Percentiles rank a stretch among this genome's conserved stretches.
Evolutionary conservation across 2,797 vertebrate species (phyloP).

Genomic region (Mus minutoides): DNA sequence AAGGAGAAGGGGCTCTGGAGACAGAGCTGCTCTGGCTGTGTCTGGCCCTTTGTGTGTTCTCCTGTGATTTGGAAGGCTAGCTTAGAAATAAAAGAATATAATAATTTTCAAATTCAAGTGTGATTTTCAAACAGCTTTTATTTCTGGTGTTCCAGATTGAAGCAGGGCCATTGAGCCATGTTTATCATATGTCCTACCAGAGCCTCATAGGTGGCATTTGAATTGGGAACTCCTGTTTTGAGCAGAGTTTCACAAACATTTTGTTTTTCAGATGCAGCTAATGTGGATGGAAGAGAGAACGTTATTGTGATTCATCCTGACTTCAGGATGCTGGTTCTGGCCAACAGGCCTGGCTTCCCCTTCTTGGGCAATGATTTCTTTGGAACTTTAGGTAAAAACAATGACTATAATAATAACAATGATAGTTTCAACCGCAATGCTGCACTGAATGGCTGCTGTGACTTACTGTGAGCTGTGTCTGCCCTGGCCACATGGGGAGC

Average conservation of each 20-base stretch:
- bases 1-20: not conserved
- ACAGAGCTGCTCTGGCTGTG: not conserved
- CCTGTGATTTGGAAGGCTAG: not conserved
- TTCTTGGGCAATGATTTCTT: slow-evolving; percentile 99
- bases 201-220: not conserved
- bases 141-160: not conserved
- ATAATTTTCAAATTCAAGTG: slow-evolving; percentile 37
- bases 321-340: slow-evolving; percentile 98
- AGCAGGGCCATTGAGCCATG: not conserved
- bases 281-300: slow-evolving; percentile 89
- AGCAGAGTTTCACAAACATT: slow-evolving; percentile 7
- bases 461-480: not conserved
- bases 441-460: not conserved
- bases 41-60: not conserved
- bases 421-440: not conserved
- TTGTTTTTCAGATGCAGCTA: slow-evolving; percentile 88
- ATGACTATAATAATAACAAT: not conserved
- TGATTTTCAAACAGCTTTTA: not conserved
- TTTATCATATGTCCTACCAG: not conserved
- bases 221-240: slow-evolving; percentile 9
- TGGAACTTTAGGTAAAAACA: slow-evolving; percentile 93
- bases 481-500: not conserved
- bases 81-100: not conserved
- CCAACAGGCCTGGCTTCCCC: slow-evolving; percentile 98
- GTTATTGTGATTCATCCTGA: slow-evolving; percentile 95